Evolutionary conservation across 1,140 invertebrate genomes (phyloP).

Genomic region (Monomorium pharaonis): DNA sequence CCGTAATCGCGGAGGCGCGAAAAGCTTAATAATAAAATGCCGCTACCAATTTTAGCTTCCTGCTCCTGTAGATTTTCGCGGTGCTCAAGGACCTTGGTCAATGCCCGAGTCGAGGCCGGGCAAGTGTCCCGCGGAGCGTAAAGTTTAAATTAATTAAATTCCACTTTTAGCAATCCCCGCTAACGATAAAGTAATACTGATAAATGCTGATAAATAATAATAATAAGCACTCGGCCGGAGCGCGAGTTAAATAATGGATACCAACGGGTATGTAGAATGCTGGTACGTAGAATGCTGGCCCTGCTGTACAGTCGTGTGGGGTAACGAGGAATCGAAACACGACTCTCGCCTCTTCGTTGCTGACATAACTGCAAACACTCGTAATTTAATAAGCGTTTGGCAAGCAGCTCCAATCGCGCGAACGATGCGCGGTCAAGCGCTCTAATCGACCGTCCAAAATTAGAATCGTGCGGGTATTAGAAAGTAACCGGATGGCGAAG

Average conservation of each 20-base stretch:
- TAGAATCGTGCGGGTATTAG: slow-evolving; percentile 24
- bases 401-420: background rate
- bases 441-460: background rate
- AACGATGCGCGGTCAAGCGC: background rate
- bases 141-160: slow-evolving; percentile 53
- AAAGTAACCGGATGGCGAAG: slow-evolving; percentile 7
- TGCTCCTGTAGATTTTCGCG: slow-evolving; percentile 5
- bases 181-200: slow-evolving; percentile 16
- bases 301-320: background rate
- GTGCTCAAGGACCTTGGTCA: slow-evolving; percentile 24
- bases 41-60: background rate
- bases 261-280: background rate
- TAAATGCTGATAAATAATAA: slow-evolving; percentile 11
- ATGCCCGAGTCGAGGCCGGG: slow-evolving; percentile 24
- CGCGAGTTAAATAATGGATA: background rate
- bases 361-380: slow-evolving; percentile 7
- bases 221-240: background rate
- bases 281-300: background rate
- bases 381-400: background rate
- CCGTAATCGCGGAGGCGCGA: background rate
- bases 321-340: slow-evolving; percentile 20
- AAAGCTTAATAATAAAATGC: slow-evolving; percentile 5
- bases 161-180: background rate
- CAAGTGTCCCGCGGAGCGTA: slow-evolving; percentile 15
- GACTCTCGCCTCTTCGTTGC: background rate